phyloP scores from a whole-genome alignment of 2,888 invertebrate species.

The Scrobipalpa atriplicella region DNA sequence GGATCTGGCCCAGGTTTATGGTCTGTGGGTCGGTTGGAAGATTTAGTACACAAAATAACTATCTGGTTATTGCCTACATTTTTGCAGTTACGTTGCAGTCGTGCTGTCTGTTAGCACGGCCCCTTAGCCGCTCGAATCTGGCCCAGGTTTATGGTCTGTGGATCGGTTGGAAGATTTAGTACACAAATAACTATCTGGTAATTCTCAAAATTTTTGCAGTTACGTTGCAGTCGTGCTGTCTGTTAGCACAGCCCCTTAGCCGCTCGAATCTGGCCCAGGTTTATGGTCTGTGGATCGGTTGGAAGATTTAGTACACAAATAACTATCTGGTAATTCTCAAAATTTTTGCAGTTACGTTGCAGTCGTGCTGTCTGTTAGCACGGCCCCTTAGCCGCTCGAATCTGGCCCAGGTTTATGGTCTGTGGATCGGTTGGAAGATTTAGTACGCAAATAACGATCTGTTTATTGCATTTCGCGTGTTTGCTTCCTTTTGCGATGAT shows the following conservation, averaged over 20 bases:
- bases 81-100: too few species aligned
- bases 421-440: constrained; percentile 2
- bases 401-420: constrained; percentile 3
- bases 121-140: too few species aligned
- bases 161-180: too few species aligned
- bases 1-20: too few species aligned
- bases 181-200: too few species aligned
- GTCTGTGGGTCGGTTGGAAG: too few species aligned
- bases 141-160: too few species aligned
- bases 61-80: too few species aligned
- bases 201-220: too few species aligned
- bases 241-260: neutral
- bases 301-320: constrained; percentile 6
- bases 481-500: neutral
- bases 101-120: neutral
- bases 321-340: too few species aligned
- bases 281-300: constrained; percentile 1
- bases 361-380: neutral
- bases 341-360: too few species aligned
- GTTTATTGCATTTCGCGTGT: constrained; percentile 11
- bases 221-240: neutral
- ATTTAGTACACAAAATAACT: too few species aligned
- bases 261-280: neutral
- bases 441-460: constrained; percentile 7
- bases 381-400: neutral